Evolutionary conservation across 1,140 invertebrate species (phyloP).

Genomic region (Drosophila sechellia): DNA sequence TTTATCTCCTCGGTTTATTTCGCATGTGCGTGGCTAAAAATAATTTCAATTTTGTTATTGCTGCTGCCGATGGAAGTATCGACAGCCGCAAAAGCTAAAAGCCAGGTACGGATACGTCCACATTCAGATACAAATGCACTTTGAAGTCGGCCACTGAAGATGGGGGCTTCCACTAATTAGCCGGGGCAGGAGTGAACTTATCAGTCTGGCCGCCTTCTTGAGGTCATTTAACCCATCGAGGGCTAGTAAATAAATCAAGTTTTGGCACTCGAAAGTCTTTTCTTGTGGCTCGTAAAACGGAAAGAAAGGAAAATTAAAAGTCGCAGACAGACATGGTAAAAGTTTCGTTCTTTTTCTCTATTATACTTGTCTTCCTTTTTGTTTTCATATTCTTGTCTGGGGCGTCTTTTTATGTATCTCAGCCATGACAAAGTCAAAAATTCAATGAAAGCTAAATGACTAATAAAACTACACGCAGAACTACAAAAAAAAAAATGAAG

Average conservation of each 20-base stretch:
- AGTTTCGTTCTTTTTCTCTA: constrained; percentile 31
- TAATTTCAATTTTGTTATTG: constrained; percentile 33
- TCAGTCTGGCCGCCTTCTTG: constrained; percentile 26
- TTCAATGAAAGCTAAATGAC: constrained; percentile 36
- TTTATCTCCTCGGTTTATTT: constrained; percentile 44
- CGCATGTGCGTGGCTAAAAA: constrained; percentile 54
- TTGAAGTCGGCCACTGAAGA: constrained; percentile 30
- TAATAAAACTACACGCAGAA: neutral
- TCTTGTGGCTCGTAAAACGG: constrained; percentile 35
- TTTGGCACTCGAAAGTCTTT: constrained; percentile 39
- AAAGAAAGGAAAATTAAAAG: constrained; percentile 51
- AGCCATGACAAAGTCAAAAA: constrained; percentile 37
- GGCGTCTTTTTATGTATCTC: constrained; percentile 44
- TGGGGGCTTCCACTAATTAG: constrained; percentile 55
- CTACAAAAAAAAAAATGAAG: constrained; percentile 7
- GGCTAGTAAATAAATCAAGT: constrained; percentile 44
- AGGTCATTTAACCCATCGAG: constrained; percentile 38
- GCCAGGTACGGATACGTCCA: constrained; percentile 25
- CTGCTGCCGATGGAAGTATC: constrained; percentile 11
- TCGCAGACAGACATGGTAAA: constrained; percentile 38
- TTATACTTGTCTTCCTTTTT: constrained; percentile 23
- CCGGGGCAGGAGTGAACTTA: constrained; percentile 23
- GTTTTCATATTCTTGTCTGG: constrained; percentile 37
- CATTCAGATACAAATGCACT: constrained; percentile 12
- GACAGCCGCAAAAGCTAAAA: constrained; percentile 31